Evolutionary conservation across 2,888 invertebrate genomes (phyloP), one percentile per base, ranked within the genome.

Genomic region (Neoaliturus tenellus): DNA sequence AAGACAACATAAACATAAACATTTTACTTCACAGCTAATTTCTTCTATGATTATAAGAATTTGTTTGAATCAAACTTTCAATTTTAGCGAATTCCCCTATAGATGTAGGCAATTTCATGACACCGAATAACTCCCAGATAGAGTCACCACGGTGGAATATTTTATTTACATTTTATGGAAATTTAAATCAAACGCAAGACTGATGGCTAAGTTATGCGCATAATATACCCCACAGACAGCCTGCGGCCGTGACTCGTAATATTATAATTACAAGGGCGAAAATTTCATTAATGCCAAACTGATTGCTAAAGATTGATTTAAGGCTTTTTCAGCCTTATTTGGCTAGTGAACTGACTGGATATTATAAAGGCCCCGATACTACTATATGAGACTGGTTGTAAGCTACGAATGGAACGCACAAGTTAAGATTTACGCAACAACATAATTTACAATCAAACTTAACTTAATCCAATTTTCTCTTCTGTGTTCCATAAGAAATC

Each of bases 151-250:
- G 10, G 55, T 0, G 28, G 28, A 14, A 8, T 31, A 62, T 12
- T 28, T 5, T 62, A 62, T 62, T 28, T 62, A 28, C 62, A 62
- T 5, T 62, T 31, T 62, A 62, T 28, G 62, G 10, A 28, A 28
- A 62, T 31, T 28, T 3, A 62, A 62, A 28, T 28, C 28, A 62
- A 62, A 31, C 14, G 3, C 10, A 62, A 62, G 62, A 62, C 3
- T 62, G 62, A 62, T 62, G 25, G 62, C 14, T 62, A 62, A 62
- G 31, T 28, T 62, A 62, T 62, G 62, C 62, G 62, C 51, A 51
- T 28, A 55, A 3, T 55, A 23, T 55, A 55, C 17, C 44, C 44
- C 51, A 51, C 10, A 8, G 25, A 14, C 12, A 31, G 31, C 62
- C 62, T 14, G 28, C 28, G 62, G 31, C 28, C 55, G 28, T 23